A percentile compares a stretch with the other conserved stretches of the same genome.
These are phyloP conservation scores for Gopherus flavomarginatus DNA, from an alignment of 2,113 vertebrate genomes.

Conservation along the genomic window DNA sequence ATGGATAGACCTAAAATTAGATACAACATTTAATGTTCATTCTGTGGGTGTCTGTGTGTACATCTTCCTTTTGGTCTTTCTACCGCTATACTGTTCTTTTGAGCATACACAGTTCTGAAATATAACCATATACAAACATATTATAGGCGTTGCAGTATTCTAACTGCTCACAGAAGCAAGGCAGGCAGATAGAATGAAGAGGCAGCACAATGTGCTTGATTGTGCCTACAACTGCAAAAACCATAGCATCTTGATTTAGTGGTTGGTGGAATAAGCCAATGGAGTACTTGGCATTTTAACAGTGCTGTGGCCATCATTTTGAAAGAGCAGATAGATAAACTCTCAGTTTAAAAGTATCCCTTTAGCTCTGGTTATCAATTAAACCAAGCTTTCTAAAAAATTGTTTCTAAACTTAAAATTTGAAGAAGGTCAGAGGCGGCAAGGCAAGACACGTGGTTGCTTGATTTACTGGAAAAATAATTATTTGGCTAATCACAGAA, in stretches of 20 bases:
- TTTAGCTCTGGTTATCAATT: not conserved
- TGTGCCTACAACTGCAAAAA: not conserved
- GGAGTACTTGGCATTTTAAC: not conserved
- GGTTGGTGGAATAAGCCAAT: fast-evolving
- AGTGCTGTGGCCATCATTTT: not conserved
- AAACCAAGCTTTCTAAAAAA: not conserved
- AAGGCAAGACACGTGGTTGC: not conserved
- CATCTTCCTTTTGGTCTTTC: not conserved
- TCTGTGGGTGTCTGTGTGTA: not conserved
- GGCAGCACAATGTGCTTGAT: fast-evolving
- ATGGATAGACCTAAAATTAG: not conserved
- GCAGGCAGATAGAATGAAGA: not conserved
- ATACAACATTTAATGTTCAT: not conserved
- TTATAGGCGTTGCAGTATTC: not conserved
- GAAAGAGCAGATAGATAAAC: not conserved
- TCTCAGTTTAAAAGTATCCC: not conserved
- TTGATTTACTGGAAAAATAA: constrained; percentile 19
- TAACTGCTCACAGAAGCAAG: not conserved
- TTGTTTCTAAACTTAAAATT: not conserved
- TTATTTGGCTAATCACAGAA: constrained; percentile 2
- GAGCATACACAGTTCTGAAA: not conserved
- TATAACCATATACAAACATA: not conserved
- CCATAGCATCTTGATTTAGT: not conserved
- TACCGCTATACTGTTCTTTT: not conserved
- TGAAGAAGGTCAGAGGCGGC: not conserved